Evolutionary conservation across 2,888 invertebrate species (phyloP).

Genomic region (Apotomis capreana): DNA sequence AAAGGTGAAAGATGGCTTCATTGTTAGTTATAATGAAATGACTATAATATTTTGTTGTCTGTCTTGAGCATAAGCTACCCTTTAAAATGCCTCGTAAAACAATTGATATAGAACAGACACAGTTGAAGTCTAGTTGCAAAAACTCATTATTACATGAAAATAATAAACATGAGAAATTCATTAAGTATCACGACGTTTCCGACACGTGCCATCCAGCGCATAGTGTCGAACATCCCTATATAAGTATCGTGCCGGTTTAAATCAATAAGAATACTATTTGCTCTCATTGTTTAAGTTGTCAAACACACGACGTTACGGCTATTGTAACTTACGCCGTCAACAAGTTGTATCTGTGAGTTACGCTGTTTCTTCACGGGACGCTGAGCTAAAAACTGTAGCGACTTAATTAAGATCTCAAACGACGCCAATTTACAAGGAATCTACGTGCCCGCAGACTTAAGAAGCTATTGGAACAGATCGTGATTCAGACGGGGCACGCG

Average conservation of each 20-base stretch:
- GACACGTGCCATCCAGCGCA: too few species aligned
- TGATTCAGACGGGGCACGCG: constrained; percentile 49
- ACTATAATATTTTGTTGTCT: neutral
- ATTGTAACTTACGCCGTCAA: constrained; percentile 17
- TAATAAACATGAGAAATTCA: too few species aligned
- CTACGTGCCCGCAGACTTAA: constrained; percentile 66
- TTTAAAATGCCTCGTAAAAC: too few species aligned
- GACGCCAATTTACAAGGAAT: constrained; percentile 78
- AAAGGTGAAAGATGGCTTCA: constrained; percentile 8
- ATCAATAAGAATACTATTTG: too few species aligned
- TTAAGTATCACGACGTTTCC: too few species aligned
- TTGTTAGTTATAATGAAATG: neutral
- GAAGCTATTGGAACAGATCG: constrained; percentile 61
- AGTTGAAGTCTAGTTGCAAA: too few species aligned
- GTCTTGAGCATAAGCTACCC: neutral
- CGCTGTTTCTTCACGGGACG: constrained; percentile 9
- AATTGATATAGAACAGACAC: too few species aligned
- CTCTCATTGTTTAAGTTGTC: too few species aligned
- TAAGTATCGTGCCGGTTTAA: too few species aligned
- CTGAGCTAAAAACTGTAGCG: constrained; percentile 73
- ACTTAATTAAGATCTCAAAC: constrained; percentile 80
- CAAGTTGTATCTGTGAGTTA: constrained; percentile 13
- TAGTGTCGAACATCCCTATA: too few species aligned
- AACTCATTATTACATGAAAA: too few species aligned
- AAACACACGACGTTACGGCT: neutral